Base-by-base conservation (phyloP, 2,797 vertebrate genomes). In the Macroramphosus scolopax region DNA sequence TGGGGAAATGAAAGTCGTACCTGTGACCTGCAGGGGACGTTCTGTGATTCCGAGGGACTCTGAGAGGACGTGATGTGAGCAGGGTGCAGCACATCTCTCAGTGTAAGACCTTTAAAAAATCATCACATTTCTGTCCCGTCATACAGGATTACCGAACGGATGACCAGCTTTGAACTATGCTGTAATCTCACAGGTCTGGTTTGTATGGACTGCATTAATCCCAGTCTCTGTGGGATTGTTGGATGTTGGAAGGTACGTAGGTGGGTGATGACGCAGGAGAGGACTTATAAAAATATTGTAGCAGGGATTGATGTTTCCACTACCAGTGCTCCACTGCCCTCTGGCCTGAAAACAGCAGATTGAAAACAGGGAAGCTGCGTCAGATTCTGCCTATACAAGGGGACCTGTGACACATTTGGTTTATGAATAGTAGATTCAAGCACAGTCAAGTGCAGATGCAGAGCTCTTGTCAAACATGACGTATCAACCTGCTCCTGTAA, bases 71-170 rank as follows among this genome's bases (percentile, higher is more conserved):
- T 43, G 46, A 5, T 25, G 17, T 43, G 53, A 64, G 52, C 36
- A 38, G 9, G 18, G n/a, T 10, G n/a, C 20, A 17, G 28, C 25
- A 18, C 40, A 41, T 48, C 57, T 55, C 54, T 62, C 34, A 50
- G 31, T 47, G 28, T 44, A 63, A 81, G 34, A 52, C 54, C 49
- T 14, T 45, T 51, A 67, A 44, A 51, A 76, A n/a, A n/a, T 72
- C 61, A 75, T 80, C 66, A 71, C 47, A 72, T 63, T 61, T 57
- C 17, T 37, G 28, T 45, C 12, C 35, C 44, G 33, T 46, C 69
- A 61, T 43, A 24, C n/a, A n/a, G 61, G 75, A 85, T 82, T 78
- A 80, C 28, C 36, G 59, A 57, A 40, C 42, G 61, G 32, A 24
- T 60, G 63, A 58, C 64, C 55, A 38, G 31, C 30, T 52, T 48